Conservation (phyloP, 2,113 vertebrate species). For the Leucosticte australis region DNA sequence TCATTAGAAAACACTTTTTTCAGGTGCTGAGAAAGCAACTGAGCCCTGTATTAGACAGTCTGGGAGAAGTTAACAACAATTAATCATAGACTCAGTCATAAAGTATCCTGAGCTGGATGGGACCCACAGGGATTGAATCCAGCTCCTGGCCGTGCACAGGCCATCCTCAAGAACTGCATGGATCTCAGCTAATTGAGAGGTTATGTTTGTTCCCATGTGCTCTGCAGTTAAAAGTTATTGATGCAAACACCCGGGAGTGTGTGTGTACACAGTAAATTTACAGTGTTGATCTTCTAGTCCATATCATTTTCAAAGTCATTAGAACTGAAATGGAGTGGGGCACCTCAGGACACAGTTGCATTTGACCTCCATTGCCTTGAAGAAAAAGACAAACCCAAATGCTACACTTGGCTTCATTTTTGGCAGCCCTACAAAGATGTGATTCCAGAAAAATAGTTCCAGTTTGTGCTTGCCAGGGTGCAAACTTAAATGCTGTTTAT, state of each 20-base stretch:
- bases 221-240: background rate
- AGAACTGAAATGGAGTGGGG: background rate
- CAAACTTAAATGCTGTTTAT: background rate
- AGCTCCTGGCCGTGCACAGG: background rate
- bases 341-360: background rate
- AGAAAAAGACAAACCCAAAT: background rate
- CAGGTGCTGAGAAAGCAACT: background rate
- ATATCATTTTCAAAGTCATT: background rate
- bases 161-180: background rate
- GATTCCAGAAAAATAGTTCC: background rate
- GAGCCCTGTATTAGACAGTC: background rate
- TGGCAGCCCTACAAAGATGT: background rate
- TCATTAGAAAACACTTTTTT: background rate
- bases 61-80: background rate
- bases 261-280: background rate
- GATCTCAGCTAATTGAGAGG: background rate
- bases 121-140: background rate
- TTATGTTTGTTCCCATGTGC: background rate
- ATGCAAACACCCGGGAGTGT: background rate
- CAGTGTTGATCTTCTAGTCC: background rate
- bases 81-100: background rate
- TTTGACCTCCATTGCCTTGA: background rate
- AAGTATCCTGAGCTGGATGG: background rate
- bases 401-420: fast-evolving
- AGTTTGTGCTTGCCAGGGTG: background rate